Conservation (phyloP, 2,113 vertebrate species). For the Rhadina sibilatrix region DNA sequence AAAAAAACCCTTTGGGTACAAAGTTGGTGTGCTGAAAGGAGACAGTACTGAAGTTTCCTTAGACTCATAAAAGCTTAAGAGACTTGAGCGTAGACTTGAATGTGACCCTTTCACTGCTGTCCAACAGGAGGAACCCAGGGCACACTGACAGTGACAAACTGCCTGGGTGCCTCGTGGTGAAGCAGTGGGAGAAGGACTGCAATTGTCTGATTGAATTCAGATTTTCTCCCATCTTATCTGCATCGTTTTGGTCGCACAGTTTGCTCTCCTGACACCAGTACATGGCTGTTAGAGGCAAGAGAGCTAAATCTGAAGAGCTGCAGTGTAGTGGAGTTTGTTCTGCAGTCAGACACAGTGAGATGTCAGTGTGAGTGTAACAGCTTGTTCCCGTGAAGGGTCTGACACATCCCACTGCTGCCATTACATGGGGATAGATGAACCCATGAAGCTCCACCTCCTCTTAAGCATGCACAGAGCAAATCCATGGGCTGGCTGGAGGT, state of each 20-base stretch:
- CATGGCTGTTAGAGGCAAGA: not conserved
- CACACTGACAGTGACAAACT: not conserved
- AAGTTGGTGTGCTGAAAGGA: not conserved
- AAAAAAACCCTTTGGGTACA: not conserved
- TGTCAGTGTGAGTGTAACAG: not conserved
- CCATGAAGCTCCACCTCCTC: not conserved
- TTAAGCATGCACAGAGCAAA: not conserved
- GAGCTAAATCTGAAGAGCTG: not conserved
- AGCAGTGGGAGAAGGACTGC: not conserved
- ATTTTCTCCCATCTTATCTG: not conserved
- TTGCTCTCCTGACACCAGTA: not conserved
- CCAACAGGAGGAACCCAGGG: not conserved
- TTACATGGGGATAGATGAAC: accelerated
- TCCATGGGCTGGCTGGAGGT: not conserved
- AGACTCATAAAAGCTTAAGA: not conserved
- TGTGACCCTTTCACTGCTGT: not conserved
- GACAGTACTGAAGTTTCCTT: not conserved
- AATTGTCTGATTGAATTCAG: not conserved
- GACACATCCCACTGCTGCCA: not conserved
- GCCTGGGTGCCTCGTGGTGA: not conserved
- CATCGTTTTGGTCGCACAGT: not conserved
- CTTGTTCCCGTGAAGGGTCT: not conserved
- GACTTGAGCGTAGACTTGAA: not conserved
- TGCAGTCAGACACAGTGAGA: not conserved
- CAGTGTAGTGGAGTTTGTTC: not conserved